Evolutionary conservation across 2,888 invertebrate species (phyloP).

Genomic region (Lamellibrachia satsuma): DNA sequence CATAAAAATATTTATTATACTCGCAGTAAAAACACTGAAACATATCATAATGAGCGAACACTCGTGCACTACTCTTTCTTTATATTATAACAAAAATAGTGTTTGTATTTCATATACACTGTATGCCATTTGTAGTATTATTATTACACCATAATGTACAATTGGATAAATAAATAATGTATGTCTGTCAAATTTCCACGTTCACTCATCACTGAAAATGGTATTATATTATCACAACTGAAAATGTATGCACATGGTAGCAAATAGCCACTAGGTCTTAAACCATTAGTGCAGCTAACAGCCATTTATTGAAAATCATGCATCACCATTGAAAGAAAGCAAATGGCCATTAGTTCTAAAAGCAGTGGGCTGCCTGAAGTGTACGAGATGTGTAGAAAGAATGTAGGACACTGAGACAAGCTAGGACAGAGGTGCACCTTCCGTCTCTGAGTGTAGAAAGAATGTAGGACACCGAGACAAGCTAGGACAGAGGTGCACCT

Average conservation of each 20-base stretch:
- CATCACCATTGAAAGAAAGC: neutral
- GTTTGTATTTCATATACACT: no score
- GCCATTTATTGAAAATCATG: neutral
- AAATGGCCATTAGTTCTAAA: neutral
- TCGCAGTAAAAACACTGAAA: no score
- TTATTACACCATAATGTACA: no score
- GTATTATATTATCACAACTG: neutral
- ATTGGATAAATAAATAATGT: no score
- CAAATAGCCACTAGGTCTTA: neutral
- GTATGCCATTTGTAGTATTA: no score
- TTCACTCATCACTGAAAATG: neutral
- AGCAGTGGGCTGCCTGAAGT: neutral
- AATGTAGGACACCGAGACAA: no score
- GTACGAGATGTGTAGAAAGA: neutral
- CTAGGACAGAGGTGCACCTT: conserved; percentile 48
- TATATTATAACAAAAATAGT: no score
- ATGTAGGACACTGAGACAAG: no score
- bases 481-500: conserved; percentile 45
- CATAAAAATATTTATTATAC: no score
- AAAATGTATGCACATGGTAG: no score
- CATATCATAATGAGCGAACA: no score
- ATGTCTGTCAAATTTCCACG: neutral
- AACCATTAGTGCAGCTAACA: neutral
- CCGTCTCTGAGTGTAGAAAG: conserved; percentile 57
- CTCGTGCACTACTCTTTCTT: no score